phyloP scores from a whole-genome alignment of 2,113 vertebrate genomes.

The Tricholaema leucomelas region DNA sequence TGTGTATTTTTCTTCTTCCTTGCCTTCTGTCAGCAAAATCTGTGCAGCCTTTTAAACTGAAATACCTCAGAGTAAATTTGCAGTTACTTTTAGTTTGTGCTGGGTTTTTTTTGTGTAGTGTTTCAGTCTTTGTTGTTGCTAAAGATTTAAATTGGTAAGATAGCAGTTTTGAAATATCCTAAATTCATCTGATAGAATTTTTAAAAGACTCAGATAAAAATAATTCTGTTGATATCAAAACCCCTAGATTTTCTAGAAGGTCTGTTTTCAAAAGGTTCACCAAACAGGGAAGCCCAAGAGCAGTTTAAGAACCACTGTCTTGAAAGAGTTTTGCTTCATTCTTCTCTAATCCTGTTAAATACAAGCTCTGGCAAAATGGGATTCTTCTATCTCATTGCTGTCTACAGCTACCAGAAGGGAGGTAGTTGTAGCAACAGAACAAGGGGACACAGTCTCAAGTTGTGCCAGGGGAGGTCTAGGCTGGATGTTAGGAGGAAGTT shows the following conservation, averaged over 20 bases:
- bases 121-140: background rate
- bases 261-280: slow-evolving; percentile 56
- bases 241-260: slow-evolving; percentile 43
- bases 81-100: background rate
- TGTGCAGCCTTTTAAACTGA: background rate
- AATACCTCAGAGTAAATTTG: background rate
- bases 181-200: background rate
- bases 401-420: too few species aligned
- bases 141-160: background rate
- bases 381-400: too few species aligned
- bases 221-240: slow-evolving; percentile 38
- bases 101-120: background rate
- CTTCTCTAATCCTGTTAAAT: slow-evolving; percentile 56
- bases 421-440: too few species aligned
- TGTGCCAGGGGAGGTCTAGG: too few species aligned
- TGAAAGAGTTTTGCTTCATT: slow-evolving; percentile 41
- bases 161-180: background rate
- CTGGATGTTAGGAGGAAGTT: too few species aligned
- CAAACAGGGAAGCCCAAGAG: slow-evolving; percentile 57
- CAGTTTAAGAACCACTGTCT: slow-evolving; percentile 60
- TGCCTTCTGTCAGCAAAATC: background rate
- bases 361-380: slow-evolving; percentile 33
- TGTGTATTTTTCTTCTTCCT: background rate
- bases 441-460: too few species aligned
- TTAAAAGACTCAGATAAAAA: slow-evolving; percentile 56